Evolutionary conservation across 2,888 invertebrate genomes (phyloP), one percentile per base, ranked within the genome.

Genomic region (Bruchidius siliquastri): DNA sequence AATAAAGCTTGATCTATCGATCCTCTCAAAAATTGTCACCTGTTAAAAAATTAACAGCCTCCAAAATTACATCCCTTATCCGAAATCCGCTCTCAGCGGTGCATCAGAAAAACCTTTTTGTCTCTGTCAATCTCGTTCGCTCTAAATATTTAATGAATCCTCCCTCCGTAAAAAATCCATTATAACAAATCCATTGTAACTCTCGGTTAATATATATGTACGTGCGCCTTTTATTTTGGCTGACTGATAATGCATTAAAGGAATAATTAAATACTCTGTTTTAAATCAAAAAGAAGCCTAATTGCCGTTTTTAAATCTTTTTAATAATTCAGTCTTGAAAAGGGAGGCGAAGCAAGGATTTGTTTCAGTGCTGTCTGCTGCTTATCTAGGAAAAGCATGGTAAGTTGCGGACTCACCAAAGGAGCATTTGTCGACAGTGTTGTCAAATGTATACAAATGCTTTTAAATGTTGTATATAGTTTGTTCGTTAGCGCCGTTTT

Each of bases 231-330:
- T 68, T 68, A 68, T 68, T 21, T 68, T 22, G 22, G 68, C 68
- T 21, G 22, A 68, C 21, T 68, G 21, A 68, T 21, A 68, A 68
- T 68, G 68, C 68, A 21, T 68, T 68, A 13, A 68, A 68, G 22
- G 68, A 68, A 68, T 68, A 68, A 68, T 68, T 68, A 68, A 68
- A 21, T 68, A 21, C 22, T 68, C 20, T 22, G 22, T 68, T 68
- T 68, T 21, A 22, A 68, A 68, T 68, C 20, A 68, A 68, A 68
- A 20, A 68, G 68, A 2, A 68, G 49, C 49, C 49, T 49, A 49
- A 49, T 49, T 8, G 13, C 13, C 49, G 49, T 49, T 49, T 49
- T 49, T 49, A 49, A 49, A 13, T 49, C 49, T 49, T 49, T 49
- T 49, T 49, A 49, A 49, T 49, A 49, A 49, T 49, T 49, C 49